These are phyloP conservation scores for Sphaeramia orbicularis DNA, from an alignment of 2,797 vertebrate species.

Conservation along the genomic window DNA sequence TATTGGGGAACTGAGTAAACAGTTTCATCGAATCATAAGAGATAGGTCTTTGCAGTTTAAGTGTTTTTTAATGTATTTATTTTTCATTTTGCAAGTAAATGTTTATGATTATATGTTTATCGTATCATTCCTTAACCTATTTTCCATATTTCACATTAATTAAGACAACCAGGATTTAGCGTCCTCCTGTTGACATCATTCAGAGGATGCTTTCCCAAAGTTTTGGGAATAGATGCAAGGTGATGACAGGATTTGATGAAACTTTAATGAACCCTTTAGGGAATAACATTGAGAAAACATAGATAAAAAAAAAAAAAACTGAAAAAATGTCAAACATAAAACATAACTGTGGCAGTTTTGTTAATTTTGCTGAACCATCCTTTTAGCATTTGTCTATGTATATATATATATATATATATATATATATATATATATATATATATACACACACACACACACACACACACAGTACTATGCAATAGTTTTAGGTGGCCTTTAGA, in stretches of 20 bases:
- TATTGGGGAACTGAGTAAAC: too few relatives aligned
- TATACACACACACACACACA: too few relatives aligned
- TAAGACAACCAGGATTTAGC: constrained; percentile 52
- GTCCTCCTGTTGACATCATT: constrained; percentile 58
- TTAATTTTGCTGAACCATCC: constrained; percentile 22
- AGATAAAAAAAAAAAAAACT: background rate
- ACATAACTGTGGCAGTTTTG: constrained; percentile 8
- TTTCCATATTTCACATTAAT: constrained; percentile 60
- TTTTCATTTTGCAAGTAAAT: too few relatives aligned
- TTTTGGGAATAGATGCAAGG: constrained; percentile 40
- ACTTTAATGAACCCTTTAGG: constrained; percentile 69
- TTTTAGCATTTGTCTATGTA: constrained; percentile 27
- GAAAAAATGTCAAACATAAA: background rate
- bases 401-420: too few relatives aligned
- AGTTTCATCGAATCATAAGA: too few relatives aligned
- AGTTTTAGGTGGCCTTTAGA: too few relatives aligned
- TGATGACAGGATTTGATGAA: constrained; percentile 61
- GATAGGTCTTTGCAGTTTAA: too few relatives aligned
- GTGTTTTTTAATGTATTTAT: too few relatives aligned
- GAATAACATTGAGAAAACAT: constrained; percentile 22
- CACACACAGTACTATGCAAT: too few relatives aligned
- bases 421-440: too few relatives aligned
- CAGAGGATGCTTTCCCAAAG: constrained; percentile 54
- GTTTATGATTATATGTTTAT: too few relatives aligned
- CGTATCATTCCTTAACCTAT: too few relatives aligned